These are phyloP conservation scores for Macrotrachela quadricornifera DNA, from an alignment of 1,140 invertebrate genomes.

Conservation along the genomic window DNA sequence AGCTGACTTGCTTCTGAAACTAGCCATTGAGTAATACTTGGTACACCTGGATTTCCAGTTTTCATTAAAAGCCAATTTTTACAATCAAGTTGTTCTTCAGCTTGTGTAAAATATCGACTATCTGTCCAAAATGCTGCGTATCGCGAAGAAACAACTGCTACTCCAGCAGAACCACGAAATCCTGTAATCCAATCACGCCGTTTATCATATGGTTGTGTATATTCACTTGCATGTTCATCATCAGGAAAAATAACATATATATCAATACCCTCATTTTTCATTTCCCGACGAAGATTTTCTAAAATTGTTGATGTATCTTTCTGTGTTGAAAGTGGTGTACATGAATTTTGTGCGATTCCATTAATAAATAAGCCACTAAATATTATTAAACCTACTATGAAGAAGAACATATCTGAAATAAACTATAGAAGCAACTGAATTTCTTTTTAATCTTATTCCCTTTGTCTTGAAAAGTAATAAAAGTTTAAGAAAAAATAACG, in stretches of 20 bases:
- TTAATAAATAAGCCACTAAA: too few species aligned
- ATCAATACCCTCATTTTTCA: too few species aligned
- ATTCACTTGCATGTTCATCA: slow-evolving; percentile 6
- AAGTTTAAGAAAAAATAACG: too few species aligned
- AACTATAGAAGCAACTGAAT: too few species aligned
- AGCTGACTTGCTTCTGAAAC: not conserved
- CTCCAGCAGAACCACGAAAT: slow-evolving; percentile 30
- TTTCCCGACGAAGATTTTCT: too few species aligned
- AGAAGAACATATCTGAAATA: too few species aligned
- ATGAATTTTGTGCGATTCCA: too few species aligned
- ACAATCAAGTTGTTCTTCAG: slow-evolving; percentile 22
- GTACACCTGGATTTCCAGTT: slow-evolving; percentile 30
- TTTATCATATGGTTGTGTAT: slow-evolving; percentile 3
- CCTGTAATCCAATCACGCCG: slow-evolving; percentile 1
- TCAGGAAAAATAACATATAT: not conserved
- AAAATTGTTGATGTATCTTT: too few species aligned
- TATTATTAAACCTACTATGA: too few species aligned
- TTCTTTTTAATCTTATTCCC: too few species aligned
- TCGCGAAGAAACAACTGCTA: slow-evolving; percentile 51
- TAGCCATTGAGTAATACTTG: slow-evolving; percentile 6
- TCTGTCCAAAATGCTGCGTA: slow-evolving; percentile 80
- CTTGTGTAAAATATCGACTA: slow-evolving; percentile 70
- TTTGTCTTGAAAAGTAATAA: too few species aligned
- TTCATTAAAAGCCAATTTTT: slow-evolving; percentile 45
- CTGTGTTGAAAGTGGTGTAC: too few species aligned